phyloP scores from a whole-genome alignment of 2,888 invertebrate species.

The Rhimphoctona megacephalus region DNA sequence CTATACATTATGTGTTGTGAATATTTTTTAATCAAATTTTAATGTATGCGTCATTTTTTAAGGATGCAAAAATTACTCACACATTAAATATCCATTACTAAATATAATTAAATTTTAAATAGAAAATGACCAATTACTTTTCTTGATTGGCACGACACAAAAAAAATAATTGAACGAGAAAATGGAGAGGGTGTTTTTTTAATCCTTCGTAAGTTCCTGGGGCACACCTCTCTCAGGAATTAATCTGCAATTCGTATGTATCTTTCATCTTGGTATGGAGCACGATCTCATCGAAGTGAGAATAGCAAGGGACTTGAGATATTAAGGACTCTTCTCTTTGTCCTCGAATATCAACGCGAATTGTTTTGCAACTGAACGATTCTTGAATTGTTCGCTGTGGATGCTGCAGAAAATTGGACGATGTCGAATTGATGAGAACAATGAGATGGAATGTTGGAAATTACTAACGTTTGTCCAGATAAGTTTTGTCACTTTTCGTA shows the following conservation, averaged over 20 bases:
- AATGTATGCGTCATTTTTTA: not conserved
- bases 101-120: not conserved
- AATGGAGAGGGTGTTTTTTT: not conserved
- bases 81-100: not conserved
- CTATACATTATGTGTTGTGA: not conserved
- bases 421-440: constrained; percentile 18
- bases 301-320: constrained; percentile 17
- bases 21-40: not conserved
- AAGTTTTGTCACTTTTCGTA: not conserved
- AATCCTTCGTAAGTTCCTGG: not conserved
- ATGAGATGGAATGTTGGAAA: constrained; percentile 21
- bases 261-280: constrained; percentile 12
- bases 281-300: constrained; percentile 11
- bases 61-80: not conserved
- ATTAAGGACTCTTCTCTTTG: constrained; percentile 34
- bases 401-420: constrained; percentile 13
- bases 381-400: not conserved
- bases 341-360: constrained; percentile 7
- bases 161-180: not conserved
- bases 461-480: constrained; percentile 2
- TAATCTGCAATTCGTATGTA: constrained; percentile 19
- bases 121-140: not conserved
- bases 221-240: not conserved
- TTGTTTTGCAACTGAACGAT: constrained; percentile 10
- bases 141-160: not conserved